Evolutionary conservation across 2,797 vertebrate genomes (phyloP).

Genomic region (Scolopax bukidnonensis): DNA sequence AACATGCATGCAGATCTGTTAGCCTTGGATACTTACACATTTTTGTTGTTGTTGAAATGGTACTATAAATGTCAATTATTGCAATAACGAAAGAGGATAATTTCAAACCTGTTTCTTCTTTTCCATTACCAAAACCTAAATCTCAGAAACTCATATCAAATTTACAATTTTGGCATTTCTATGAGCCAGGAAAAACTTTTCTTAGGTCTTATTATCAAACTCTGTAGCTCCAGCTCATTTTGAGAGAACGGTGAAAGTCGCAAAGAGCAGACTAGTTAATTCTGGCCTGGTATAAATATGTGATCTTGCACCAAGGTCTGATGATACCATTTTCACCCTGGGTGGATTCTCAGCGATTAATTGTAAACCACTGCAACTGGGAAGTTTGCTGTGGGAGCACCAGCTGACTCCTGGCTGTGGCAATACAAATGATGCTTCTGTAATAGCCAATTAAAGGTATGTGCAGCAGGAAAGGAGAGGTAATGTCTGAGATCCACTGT

Average conservation of each 20-base stretch:
- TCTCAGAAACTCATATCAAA: background rate
- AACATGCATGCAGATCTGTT: background rate
- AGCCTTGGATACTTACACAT: background rate
- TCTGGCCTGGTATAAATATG: background rate
- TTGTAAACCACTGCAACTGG: background rate
- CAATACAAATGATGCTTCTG: background rate
- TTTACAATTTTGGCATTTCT: background rate
- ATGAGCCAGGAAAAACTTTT: background rate
- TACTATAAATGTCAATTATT: background rate
- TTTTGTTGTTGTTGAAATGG: background rate
- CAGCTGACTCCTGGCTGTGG: background rate
- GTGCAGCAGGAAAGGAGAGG: background rate
- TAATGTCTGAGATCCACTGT: constrained; percentile 41
- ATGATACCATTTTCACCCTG: background rate
- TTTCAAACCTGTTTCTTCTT: background rate
- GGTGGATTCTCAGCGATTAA: background rate
- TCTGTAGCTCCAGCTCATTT: background rate
- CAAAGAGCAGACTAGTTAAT: background rate
- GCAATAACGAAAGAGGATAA: background rate
- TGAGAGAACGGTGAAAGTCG: background rate
- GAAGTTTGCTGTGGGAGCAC: background rate
- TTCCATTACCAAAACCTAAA: background rate
- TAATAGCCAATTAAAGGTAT: background rate
- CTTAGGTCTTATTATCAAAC: background rate
- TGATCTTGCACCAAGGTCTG: background rate